Percentiles rank a stretch among this genome's conserved stretches.
phyloP scores from a whole-genome alignment of 2,797 vertebrate species.

The Allobates femoralis region DNA sequence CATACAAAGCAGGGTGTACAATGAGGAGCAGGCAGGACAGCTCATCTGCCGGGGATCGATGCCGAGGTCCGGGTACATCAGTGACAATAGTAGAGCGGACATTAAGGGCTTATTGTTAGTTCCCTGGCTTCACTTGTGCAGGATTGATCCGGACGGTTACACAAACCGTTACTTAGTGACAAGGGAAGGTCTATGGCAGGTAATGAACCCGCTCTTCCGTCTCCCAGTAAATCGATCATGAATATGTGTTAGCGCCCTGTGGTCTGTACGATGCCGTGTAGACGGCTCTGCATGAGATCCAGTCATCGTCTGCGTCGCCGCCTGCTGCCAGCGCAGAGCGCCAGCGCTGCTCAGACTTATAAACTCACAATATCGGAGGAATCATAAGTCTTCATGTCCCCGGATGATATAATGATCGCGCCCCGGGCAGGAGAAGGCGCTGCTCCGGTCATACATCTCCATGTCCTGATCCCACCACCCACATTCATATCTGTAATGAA shows the following conservation, averaged over 20 bases:
- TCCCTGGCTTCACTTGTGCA: not conserved
- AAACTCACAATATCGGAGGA: not conserved
- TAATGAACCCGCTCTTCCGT: conserved; percentile 5
- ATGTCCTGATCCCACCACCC: not conserved
- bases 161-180: conserved; percentile 9
- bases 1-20: conserved; percentile 33
- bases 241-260: not conserved
- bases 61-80: not conserved
- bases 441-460: not conserved
- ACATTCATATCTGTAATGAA: not conserved
- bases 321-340: not conserved
- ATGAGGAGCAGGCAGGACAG: not conserved
- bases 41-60: conserved; percentile 12
- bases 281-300: not conserved
- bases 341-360: not conserved
- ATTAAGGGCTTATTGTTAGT: conserved; percentile 18
- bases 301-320: not conserved
- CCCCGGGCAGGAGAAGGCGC: not conserved
- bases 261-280: not conserved
- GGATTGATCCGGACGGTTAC: not conserved
- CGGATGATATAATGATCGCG: not conserved
- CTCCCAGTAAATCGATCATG: not conserved
- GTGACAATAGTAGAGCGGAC: not conserved
- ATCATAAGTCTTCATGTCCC: not conserved
- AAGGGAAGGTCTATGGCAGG: not conserved